Conservation (phyloP, 2,797 vertebrate species). For the Melanotaenia pygmaea region DNA sequence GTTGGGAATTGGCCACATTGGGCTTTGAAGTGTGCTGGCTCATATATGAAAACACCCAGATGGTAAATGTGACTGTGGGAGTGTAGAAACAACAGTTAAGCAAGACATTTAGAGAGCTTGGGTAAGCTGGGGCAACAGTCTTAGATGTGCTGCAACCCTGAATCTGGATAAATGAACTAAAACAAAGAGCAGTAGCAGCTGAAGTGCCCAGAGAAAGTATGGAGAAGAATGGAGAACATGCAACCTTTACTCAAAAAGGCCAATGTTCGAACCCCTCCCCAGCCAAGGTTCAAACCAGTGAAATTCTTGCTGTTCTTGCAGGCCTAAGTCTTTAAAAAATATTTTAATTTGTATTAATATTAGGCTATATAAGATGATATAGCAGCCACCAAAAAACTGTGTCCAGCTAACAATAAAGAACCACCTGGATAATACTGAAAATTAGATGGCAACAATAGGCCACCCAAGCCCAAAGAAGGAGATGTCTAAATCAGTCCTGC, state of each 20-base stretch:
- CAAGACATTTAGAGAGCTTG: background rate
- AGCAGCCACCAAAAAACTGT: background rate
- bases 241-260: no score
- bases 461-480: background rate
- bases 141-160: background rate
- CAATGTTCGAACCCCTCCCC: no score
- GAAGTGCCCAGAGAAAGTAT: no score
- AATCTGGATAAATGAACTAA: background rate
- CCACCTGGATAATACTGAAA: background rate
- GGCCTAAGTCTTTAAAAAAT: no score
- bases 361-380: background rate
- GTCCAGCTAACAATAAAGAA: background rate
- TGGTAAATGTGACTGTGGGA: background rate
- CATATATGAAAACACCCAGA: background rate
- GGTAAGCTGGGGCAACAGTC: no score
- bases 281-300: no score
- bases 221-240: no score
- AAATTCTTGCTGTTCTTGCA: no score
- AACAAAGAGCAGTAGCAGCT: no score
- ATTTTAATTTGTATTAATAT: background rate
- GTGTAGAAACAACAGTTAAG: background rate
- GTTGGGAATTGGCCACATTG: background rate
- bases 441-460: background rate
- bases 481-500: background rate
- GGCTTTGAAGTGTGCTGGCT: background rate